These are phyloP conservation scores for Entelurus aequoreus DNA, from an alignment of 2,113 vertebrate genomes.

Conservation along the genomic window DNA sequence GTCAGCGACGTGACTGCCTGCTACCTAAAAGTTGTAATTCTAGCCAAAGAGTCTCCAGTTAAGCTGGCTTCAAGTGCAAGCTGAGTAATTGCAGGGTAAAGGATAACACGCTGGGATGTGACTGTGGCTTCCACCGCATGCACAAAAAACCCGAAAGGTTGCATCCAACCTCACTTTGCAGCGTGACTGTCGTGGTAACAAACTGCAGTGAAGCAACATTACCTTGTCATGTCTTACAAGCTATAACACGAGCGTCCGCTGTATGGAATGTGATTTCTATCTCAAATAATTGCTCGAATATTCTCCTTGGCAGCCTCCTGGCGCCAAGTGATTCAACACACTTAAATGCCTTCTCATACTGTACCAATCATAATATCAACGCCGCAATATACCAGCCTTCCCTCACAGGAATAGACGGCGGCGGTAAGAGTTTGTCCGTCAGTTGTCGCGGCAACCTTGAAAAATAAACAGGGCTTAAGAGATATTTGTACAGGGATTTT, in stretches of 20 bases:
- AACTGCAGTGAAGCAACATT: not conserved
- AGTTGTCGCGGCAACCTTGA: not conserved
- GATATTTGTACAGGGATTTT: too few relatives aligned
- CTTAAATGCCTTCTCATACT: too few relatives aligned
- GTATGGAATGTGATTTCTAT: not conserved
- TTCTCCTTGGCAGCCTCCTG: not conserved
- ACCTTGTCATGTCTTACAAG: not conserved
- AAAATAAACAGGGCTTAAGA: too few relatives aligned
- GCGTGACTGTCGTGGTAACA: not conserved
- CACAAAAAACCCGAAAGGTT: not conserved
- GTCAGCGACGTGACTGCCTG: constrained; percentile 46
- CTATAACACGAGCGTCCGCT: not conserved
- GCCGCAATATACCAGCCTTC: too few relatives aligned
- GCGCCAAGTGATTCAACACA: not conserved
- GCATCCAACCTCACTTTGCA: not conserved
- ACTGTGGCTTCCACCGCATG: not conserved
- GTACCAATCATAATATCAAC: too few relatives aligned
- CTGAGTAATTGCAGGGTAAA: constrained; percentile 31
- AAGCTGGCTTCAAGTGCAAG: constrained; percentile 29
- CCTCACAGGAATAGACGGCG: too few relatives aligned
- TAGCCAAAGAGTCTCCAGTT: constrained; percentile 24
- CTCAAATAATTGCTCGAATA: not conserved
- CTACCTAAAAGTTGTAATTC: constrained; percentile 50
- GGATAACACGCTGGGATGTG: constrained; percentile 23
- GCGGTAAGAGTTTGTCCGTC: not conserved